Conservation (phyloP, 1,140 invertebrate species). For the Nasonia vitripennis region DNA sequence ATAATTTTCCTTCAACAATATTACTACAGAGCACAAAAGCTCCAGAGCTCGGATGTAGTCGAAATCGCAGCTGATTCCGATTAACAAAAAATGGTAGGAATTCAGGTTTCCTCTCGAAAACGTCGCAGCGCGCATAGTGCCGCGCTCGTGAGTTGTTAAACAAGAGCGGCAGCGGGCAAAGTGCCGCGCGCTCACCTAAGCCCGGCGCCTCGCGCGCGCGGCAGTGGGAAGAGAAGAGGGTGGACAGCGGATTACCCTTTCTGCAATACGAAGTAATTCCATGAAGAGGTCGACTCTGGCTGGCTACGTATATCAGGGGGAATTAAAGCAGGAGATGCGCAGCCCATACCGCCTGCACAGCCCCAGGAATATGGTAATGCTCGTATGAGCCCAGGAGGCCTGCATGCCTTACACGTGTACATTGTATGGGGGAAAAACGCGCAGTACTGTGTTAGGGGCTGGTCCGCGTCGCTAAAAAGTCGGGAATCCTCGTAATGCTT, state of each 20-base stretch:
- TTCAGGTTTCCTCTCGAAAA: not conserved
- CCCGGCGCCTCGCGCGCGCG: slow-evolving; percentile 38
- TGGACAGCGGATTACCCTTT: slow-evolving; percentile 49
- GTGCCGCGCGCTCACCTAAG: slow-evolving; percentile 45
- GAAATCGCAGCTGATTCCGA: not conserved
- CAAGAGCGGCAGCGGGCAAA: slow-evolving; percentile 52
- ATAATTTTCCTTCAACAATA: not conserved
- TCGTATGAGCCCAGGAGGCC: not conserved
- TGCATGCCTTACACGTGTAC: not conserved
- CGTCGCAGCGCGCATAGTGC: not conserved
- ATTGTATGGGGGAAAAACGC: not conserved
- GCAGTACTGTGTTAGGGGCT: not conserved
- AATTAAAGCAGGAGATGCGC: slow-evolving; percentile 39
- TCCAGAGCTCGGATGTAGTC: not conserved
- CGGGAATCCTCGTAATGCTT: not conserved
- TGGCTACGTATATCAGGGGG: not conserved
- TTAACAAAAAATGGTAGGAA: slow-evolving; percentile 15
- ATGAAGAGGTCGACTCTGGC: slow-evolving; percentile 4
- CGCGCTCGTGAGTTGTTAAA: slow-evolving; percentile 23
- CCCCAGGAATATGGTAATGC: slow-evolving; percentile 32
- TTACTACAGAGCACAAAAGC: not conserved
- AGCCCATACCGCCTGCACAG: not conserved
- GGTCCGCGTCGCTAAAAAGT: not conserved
- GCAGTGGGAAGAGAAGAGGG: slow-evolving; percentile 21
- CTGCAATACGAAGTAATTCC: slow-evolving; percentile 46